These are phyloP conservation scores for Frankliniella intonsa DNA, from an alignment of 2,888 invertebrate species.

Conservation along the genomic window DNA sequence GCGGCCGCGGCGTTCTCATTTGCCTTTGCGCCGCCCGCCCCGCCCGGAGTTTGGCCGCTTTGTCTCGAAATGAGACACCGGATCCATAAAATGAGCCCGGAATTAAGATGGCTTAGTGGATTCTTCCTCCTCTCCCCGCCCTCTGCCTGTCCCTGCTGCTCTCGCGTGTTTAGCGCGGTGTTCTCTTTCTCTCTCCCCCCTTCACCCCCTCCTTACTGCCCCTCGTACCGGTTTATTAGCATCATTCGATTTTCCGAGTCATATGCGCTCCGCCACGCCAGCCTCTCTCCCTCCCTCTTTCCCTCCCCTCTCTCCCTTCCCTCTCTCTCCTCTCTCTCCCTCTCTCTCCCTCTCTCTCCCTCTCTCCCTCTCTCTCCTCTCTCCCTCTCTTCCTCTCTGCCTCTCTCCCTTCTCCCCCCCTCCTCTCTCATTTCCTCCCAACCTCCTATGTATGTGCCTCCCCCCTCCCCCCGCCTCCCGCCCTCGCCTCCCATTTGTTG, in stretches of 20 bases:
- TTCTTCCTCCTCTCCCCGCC: neutral
- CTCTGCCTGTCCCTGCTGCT: neutral
- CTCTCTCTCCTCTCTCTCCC: neutral
- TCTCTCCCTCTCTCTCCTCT: too few species aligned
- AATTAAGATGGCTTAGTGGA: conserved; percentile 12
- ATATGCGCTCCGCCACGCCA: neutral
- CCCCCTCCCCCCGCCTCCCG: too few species aligned
- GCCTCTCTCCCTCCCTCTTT: too few species aligned
- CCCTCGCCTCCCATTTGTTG: too few species aligned
- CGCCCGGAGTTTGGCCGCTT: neutral
- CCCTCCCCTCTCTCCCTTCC: too few species aligned
- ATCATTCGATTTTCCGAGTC: conserved; percentile 13
- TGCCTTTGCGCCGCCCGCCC: neutral
- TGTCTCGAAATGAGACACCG: conserved; percentile 1
- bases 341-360: too few species aligned
- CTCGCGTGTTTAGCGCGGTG: neutral
- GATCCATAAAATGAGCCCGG: conserved; percentile 19
- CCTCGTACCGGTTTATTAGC: neutral
- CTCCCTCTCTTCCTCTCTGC: too few species aligned
- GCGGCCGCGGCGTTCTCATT: neutral
- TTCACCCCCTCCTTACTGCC: neutral
- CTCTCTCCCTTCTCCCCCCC: too few species aligned
- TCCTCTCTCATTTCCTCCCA: too few species aligned
- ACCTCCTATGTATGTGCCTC: too few species aligned
- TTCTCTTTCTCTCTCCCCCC: too few species aligned